Conservation (phyloP, 2,113 vertebrate species). For the Synodontis membranacea region DNA sequence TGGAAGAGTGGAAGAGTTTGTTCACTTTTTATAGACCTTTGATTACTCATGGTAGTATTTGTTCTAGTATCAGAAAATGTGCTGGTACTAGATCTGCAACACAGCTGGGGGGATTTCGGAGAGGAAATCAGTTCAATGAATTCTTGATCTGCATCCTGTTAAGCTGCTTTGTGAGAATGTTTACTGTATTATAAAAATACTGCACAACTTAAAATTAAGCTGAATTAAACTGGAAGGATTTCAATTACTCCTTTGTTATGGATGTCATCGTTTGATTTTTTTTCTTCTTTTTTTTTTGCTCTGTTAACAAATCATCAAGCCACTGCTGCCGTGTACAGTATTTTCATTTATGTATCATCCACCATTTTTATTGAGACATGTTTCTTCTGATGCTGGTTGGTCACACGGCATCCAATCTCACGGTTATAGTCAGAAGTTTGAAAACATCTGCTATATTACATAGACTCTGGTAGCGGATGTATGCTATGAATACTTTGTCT, state of each 20-base stretch:
- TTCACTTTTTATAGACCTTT: background rate
- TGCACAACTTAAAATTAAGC: background rate
- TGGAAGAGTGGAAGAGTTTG: background rate
- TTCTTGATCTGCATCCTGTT: no score
- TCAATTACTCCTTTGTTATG: background rate
- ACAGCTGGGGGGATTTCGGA: no score
- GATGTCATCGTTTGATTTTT: no score
- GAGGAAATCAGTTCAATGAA: no score
- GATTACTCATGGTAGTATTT: background rate
- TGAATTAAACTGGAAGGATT: background rate
- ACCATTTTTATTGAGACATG: background rate
- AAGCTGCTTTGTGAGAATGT: no score
- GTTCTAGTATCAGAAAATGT: background rate
- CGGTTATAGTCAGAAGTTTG: background rate
- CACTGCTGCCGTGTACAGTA: background rate
- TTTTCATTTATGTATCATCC: background rate
- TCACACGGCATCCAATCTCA: background rate
- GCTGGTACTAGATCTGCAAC: no score
- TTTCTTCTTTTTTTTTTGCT: no score
- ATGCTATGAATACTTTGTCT: no score
- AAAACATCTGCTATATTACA: background rate
- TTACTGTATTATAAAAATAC: no score
- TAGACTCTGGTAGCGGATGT: background rate
- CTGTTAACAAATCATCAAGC: background rate
- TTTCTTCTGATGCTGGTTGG: background rate